Conservation (phyloP, 2,113 vertebrate species). For the Charina bottae region DNA sequence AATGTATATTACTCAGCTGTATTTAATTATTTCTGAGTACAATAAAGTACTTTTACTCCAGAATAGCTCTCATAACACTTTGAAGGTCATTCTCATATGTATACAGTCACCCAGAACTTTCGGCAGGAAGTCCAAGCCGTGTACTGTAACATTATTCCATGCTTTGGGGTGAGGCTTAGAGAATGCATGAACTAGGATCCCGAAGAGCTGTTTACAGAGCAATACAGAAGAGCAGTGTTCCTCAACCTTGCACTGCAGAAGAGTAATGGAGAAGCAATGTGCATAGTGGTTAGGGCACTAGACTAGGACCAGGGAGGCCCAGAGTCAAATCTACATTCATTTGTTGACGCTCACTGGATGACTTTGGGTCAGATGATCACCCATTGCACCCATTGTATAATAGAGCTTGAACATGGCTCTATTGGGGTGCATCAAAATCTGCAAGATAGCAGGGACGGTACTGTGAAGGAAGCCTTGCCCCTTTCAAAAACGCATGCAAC, state of each 20-base stretch:
- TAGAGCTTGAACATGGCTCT: too few species aligned
- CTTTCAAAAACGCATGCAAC: too few species aligned
- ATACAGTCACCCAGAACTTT: neutral
- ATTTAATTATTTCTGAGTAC: conserved; percentile 28
- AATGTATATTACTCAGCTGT: conserved; percentile 41
- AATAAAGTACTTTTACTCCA: conserved; percentile 14
- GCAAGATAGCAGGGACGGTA: too few species aligned
- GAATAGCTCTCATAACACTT: neutral
- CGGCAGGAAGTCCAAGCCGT: neutral
- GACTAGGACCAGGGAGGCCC: neutral
- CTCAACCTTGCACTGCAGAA: neutral
- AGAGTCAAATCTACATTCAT: too few species aligned
- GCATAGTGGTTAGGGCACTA: neutral
- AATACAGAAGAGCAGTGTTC: neutral
- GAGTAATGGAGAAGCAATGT: neutral
- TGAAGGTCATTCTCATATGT: neutral
- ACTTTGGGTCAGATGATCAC: too few species aligned
- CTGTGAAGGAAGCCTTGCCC: too few species aligned
- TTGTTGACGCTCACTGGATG: too few species aligned
- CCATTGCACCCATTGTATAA: too few species aligned
- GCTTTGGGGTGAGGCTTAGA: neutral
- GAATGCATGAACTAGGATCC: neutral
- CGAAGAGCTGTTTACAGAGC: neutral
- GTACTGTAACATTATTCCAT: neutral
- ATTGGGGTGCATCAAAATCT: too few species aligned